Evolutionary conservation across 1,140 invertebrate genomes (phyloP).

Genomic region (Brachionus rubens): DNA sequence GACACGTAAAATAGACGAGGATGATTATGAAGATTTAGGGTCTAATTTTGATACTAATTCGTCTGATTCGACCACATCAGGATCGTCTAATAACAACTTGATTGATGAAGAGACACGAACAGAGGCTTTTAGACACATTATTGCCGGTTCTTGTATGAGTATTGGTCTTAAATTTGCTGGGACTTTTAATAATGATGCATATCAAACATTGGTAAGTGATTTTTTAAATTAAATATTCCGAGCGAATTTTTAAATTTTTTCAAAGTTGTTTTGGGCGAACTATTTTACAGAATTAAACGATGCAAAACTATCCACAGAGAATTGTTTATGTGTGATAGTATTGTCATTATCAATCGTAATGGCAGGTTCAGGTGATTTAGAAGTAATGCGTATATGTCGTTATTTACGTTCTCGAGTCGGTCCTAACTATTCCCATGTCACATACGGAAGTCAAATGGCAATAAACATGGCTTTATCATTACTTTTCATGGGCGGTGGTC

Average conservation of each 20-base stretch:
- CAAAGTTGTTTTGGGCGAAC: conserved; percentile 37
- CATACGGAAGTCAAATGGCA: conserved; percentile 88
- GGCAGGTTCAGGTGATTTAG: conserved; percentile 84
- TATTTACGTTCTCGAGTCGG: conserved; percentile 70
- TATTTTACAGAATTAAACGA: conserved; percentile 38
- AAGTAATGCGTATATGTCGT: conserved; percentile 78
- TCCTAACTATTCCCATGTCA: conserved; percentile 63
- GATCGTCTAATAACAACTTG: not conserved
- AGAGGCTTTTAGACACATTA: conserved; percentile 88
- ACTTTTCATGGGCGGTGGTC: conserved; percentile 85
- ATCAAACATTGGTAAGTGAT: conserved; percentile 24
- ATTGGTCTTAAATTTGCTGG: conserved; percentile 88
- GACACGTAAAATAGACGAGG: not conserved
- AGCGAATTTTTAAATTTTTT: not conserved
- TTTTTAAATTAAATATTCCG: not conserved
- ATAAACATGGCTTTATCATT: conserved; percentile 87
- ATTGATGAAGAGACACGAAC: conserved; percentile 41
- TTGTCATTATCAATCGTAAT: conserved; percentile 66
- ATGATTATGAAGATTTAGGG: conserved; percentile 17
- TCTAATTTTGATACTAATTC: conserved; percentile 18
- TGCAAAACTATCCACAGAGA: conserved; percentile 10
- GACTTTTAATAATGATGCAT: conserved; percentile 68
- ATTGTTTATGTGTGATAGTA: conserved; percentile 45
- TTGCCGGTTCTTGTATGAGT: conserved; percentile 89
- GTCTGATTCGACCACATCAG: not conserved